A percentile compares a stretch with the other conserved stretches of the same genome.
Evolutionary conservation across 2,888 invertebrate species (phyloP).

Genomic region (Salticus scenicus): DNA sequence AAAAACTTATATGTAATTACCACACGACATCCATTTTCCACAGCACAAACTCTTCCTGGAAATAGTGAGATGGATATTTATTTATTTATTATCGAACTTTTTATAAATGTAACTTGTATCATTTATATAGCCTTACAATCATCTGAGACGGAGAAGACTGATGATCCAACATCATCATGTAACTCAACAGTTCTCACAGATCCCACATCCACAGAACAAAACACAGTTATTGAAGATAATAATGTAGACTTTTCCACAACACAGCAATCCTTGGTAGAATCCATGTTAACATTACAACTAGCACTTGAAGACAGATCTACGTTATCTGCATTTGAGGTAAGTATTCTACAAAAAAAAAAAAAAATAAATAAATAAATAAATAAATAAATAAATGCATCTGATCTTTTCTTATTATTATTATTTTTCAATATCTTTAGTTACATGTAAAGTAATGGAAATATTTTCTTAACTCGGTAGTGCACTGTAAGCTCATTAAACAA

Average conservation of each 20-base stretch:
- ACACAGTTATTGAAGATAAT: neutral
- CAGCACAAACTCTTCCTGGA: too few relatives aligned
- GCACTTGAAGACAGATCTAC: slow-evolving; percentile 51
- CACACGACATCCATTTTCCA: too few relatives aligned
- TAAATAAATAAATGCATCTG: too few relatives aligned
- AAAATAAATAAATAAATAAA: too few relatives aligned
- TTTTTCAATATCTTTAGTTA: neutral
- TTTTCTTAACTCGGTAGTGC: too few relatives aligned
- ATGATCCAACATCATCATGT: slow-evolving; percentile 18
- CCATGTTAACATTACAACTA: slow-evolving; percentile 48
- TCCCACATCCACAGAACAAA: slow-evolving; percentile 35
- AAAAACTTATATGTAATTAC: too few relatives aligned
- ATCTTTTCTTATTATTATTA: neutral
- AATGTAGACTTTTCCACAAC: neutral
- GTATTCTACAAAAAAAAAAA: too few relatives aligned
- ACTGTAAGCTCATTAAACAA: too few relatives aligned
- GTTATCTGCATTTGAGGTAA: slow-evolving; percentile 57
- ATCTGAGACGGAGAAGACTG: slow-evolving; percentile 36
- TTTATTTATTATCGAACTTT: too few relatives aligned
- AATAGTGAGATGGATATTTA: too few relatives aligned
- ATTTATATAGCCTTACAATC: slow-evolving; percentile 56
- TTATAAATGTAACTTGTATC: too few relatives aligned
- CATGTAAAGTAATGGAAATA: too few relatives aligned
- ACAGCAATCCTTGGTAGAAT: slow-evolving; percentile 41
- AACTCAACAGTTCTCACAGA: slow-evolving; percentile 44